A percentile compares a stretch with the other conserved stretches of the same genome.
Conservation (phyloP, 2,797 vertebrate species). For the Pterois miles region DNA sequence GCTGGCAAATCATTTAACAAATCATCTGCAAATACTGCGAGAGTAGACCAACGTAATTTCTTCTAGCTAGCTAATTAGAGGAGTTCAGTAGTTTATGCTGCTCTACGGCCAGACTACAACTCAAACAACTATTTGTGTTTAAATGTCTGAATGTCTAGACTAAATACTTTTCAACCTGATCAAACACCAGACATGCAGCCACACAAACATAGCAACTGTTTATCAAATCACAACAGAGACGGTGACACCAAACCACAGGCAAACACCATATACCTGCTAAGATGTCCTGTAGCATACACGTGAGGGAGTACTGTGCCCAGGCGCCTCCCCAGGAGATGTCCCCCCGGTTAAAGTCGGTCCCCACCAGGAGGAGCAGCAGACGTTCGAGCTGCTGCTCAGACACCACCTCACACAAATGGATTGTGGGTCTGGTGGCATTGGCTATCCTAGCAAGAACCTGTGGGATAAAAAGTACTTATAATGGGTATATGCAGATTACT, state of each 20-base stretch:
- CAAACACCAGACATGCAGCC: neutral
- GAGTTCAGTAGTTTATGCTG: neutral
- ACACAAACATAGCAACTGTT: neutral
- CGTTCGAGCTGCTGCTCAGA: constrained; percentile 96
- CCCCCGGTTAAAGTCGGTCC: constrained; percentile 97
- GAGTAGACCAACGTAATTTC: neutral
- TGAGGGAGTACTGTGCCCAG: constrained; percentile 99
- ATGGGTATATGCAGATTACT: too few relatives aligned
- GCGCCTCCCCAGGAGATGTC: constrained; percentile 99
- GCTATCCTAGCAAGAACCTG: constrained; percentile 98
- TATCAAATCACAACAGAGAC: neutral
- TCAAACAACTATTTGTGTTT: neutral
- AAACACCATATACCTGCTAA: constrained; percentile 90
- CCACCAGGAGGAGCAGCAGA: constrained; percentile 94
- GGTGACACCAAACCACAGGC: neutral
- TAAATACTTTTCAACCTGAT: neutral
- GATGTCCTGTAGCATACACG: constrained; percentile 99
- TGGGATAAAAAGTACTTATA: neutral
- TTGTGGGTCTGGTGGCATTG: constrained; percentile 96
- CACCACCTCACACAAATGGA: constrained; percentile 97
- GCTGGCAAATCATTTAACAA: neutral
- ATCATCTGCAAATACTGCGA: neutral
- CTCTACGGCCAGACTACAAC: neutral
- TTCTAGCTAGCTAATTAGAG: neutral
- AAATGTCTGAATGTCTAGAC: too few relatives aligned